Evolutionary conservation across 2,113 vertebrate genomes (phyloP).

Genomic region (Collichthys lucidus): DNA sequence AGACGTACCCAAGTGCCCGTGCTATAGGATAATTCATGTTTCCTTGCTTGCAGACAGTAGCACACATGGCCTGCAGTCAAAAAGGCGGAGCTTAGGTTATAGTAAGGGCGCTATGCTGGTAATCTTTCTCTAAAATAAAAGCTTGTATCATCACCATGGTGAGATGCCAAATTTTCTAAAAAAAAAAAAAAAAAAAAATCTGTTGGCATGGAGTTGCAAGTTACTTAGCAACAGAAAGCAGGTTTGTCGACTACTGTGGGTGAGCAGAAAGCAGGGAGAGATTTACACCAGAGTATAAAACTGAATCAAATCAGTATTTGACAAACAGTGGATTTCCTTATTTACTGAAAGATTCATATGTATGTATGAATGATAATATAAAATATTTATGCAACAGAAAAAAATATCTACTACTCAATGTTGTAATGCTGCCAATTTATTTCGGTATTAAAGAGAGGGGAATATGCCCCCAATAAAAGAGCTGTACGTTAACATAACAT

Average conservation of each 20-base stretch:
- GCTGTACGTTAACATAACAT: neutral
- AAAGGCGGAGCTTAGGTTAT: constrained; percentile 30
- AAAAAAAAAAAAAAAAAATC: constrained; percentile 63
- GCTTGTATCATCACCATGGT: constrained; percentile 20
- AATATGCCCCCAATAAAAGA: neutral
- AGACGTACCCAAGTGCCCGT: constrained; percentile 12
- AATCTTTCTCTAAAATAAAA: constrained; percentile 41
- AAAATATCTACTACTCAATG: neutral
- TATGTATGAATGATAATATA: neutral
- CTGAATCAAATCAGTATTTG: neutral
- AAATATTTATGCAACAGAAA: neutral
- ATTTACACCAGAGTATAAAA: constrained; percentile 34
- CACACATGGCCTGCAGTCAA: constrained; percentile 37
- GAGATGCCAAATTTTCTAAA: constrained; percentile 53
- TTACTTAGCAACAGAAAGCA: constrained; percentile 73
- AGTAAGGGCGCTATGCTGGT: constrained; percentile 22
- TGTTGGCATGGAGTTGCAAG: constrained; percentile 41
- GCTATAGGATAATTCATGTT: constrained; percentile 6
- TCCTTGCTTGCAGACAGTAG: constrained; percentile 8
- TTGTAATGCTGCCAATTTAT: neutral
- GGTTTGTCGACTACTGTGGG: constrained; percentile 46
- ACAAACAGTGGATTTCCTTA: neutral
- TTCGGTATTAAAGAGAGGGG: neutral
- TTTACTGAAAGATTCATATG: constrained; percentile 4
- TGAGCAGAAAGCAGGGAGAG: constrained; percentile 40